Percentiles rank a stretch among this genome's conserved stretches.
These are phyloP conservation scores for Amphipoea lucens DNA, from an alignment of 2,888 invertebrate species.

Conservation along the genomic window DNA sequence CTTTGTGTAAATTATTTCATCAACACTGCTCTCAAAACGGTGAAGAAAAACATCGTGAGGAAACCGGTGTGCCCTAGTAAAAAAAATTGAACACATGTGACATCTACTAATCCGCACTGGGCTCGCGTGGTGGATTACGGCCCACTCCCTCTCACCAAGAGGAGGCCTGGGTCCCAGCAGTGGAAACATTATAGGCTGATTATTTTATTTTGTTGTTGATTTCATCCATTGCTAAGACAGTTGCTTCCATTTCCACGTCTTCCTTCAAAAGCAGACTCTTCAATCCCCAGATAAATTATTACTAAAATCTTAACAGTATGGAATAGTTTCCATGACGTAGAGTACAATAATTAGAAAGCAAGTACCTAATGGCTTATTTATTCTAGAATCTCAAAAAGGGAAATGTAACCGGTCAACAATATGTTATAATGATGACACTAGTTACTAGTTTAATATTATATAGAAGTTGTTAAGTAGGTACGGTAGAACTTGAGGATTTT, in stretches of 20 bases:
- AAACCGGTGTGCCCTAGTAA: background rate
- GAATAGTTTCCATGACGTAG: slow-evolving; percentile 13
- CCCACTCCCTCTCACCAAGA: background rate
- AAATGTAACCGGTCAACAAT: slow-evolving; percentile 20
- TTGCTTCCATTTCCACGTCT: background rate
- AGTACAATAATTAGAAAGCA: slow-evolving; percentile 29
- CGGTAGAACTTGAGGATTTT: background rate
- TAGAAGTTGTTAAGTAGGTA: background rate
- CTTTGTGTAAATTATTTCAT: background rate
- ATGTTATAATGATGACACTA: background rate
- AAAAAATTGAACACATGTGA: background rate
- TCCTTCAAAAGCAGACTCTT: background rate
- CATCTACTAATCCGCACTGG: background rate
- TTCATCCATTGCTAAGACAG: background rate
- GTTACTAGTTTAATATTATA: slow-evolving; percentile 10
- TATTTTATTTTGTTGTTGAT: background rate
- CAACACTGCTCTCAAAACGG: background rate
- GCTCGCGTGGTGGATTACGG: background rate
- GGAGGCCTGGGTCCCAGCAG: background rate
- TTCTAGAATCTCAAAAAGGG: slow-evolving; percentile 20
- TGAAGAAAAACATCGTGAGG: background rate
- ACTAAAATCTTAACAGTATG: slow-evolving; percentile 2
- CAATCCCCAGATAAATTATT: background rate
- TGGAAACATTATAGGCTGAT: background rate
- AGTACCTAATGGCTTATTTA: background rate